A percentile compares a stretch with the other conserved stretches of the same genome.
These are phyloP conservation scores for Irena cyanogastra DNA, from an alignment of 2,113 vertebrate species.

Conservation along the genomic window DNA sequence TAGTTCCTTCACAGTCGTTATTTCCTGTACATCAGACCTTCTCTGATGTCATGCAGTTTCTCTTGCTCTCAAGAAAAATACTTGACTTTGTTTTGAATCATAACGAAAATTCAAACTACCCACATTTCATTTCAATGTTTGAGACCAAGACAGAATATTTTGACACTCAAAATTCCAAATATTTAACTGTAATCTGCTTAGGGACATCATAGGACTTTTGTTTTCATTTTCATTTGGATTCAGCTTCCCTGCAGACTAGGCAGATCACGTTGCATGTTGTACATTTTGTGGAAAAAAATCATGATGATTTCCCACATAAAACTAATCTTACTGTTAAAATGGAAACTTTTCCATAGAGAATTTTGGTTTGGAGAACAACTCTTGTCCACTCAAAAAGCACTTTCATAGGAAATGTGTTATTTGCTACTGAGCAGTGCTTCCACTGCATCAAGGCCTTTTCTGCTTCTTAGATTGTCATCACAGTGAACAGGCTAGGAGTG, in stretches of 20 bases:
- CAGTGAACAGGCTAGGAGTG: accelerated
- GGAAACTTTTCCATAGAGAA: not conserved
- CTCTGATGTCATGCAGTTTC: not conserved
- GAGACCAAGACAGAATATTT: not conserved
- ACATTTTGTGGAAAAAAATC: not conserved
- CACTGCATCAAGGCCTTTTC: not conserved
- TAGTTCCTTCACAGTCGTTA: not conserved
- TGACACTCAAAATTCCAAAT: not conserved
- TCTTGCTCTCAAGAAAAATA: not conserved
- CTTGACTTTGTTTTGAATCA: not conserved
- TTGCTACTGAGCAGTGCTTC: not conserved
- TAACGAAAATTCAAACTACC: not conserved
- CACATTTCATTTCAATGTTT: not conserved
- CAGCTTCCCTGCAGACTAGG: not conserved
- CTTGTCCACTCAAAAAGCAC: not conserved
- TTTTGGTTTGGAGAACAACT: not conserved
- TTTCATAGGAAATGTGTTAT: not conserved
- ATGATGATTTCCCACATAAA: not conserved
- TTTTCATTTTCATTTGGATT: not conserved
- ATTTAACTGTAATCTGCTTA: not conserved
- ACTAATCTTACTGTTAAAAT: not conserved
- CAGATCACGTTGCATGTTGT: not conserved
- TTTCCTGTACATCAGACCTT: not conserved
- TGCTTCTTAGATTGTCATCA: not conserved
- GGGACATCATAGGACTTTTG: not conserved